A percentile compares a stretch with the other conserved stretches of the same genome.
Conservation (phyloP, 1,140 invertebrate species). For the Eciton burchellii region DNA sequence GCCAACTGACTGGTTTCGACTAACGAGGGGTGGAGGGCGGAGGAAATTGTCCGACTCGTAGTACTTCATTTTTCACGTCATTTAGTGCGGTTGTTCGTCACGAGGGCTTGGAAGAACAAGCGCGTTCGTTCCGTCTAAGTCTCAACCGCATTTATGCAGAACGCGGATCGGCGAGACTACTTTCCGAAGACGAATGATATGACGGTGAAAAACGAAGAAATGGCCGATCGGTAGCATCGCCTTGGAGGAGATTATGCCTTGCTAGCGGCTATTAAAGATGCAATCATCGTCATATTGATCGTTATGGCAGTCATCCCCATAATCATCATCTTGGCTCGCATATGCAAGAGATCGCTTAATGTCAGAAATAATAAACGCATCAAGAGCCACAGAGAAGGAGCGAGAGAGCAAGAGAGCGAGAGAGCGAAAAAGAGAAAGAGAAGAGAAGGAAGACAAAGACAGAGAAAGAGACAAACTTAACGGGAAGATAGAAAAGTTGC, state of each 20-base stretch:
- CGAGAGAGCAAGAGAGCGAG: constrained; percentile 46
- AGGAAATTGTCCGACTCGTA: constrained; percentile 70
- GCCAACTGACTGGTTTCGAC: constrained; percentile 82
- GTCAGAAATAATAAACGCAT: constrained; percentile 67
- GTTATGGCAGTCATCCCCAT: constrained; percentile 67
- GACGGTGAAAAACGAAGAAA: constrained; percentile 65
- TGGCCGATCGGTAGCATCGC: constrained; percentile 51
- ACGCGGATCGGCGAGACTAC: not conserved
- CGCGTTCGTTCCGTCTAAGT: too few species aligned
- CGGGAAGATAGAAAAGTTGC: constrained; percentile 23
- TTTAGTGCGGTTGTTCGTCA: not conserved
- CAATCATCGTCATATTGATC: constrained; percentile 74
- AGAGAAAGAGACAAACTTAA: constrained; percentile 45
- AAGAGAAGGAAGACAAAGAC: not conserved
- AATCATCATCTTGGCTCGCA: constrained; percentile 49
- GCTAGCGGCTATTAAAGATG: constrained; percentile 71
- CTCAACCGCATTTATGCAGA: too few species aligned
- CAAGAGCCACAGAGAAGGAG: constrained; percentile 64
- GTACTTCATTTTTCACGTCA: constrained; percentile 79
- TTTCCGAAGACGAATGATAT: not conserved
- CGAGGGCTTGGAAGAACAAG: not conserved
- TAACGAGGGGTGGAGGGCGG: constrained; percentile 49
- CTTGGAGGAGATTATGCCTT: constrained; percentile 48
- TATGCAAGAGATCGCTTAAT: constrained; percentile 68
- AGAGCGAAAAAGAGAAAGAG: constrained; percentile 54